Conservation (phyloP, 2,113 vertebrate species). For the Ploceus nigricollis region DNA sequence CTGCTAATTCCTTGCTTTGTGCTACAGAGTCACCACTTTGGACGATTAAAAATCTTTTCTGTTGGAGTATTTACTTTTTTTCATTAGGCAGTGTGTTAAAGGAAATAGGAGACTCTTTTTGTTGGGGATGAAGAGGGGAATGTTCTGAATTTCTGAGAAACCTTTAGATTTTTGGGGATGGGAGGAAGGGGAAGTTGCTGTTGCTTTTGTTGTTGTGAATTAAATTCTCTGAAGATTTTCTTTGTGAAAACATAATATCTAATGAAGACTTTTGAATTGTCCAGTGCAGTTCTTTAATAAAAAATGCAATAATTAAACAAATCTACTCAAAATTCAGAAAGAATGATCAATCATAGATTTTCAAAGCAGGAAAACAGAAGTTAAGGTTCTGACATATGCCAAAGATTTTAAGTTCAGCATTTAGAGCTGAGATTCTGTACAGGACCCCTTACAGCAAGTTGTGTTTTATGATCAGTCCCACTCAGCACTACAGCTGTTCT, state of each 20-base stretch:
- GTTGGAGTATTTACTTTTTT: conserved; percentile 1
- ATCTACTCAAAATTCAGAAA: background rate
- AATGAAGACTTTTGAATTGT: background rate
- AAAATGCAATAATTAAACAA: background rate
- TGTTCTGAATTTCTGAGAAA: conserved; percentile 25
- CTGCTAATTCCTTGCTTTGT: conserved; percentile 54
- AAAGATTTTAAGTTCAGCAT: background rate
- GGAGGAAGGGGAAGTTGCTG: background rate
- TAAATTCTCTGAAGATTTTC: background rate
- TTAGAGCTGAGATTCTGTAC: background rate
- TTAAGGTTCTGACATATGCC: background rate
- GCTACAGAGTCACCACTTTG: conserved; percentile 6
- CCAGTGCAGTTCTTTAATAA: background rate
- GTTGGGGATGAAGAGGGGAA: background rate
- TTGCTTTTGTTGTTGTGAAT: background rate
- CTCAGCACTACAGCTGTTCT: background rate
- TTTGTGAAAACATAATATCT: background rate
- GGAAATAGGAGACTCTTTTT: background rate
- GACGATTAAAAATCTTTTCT: conserved; percentile 46
- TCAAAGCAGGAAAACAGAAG: background rate
- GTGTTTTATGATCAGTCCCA: background rate
- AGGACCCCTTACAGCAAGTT: background rate
- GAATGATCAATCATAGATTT: background rate
- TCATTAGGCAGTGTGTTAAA: conserved; percentile 18
- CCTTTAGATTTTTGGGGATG: background rate